These are phyloP conservation scores for Lamprologus tigripictilis DNA, from an alignment of 2,113 vertebrate species.

Conservation along the genomic window DNA sequence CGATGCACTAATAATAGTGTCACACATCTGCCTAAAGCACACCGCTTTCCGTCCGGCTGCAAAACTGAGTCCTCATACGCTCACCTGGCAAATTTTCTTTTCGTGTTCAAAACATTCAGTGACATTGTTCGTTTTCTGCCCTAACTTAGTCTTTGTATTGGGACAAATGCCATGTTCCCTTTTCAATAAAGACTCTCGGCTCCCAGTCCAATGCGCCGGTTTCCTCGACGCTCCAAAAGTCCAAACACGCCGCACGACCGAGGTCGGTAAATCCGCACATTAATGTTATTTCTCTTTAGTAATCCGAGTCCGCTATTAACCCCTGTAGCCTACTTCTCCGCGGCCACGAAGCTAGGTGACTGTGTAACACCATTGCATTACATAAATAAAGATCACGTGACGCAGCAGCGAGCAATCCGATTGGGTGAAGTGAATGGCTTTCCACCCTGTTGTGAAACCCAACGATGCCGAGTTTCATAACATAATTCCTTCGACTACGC, in stretches of 20 bases:
- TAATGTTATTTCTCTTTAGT: background rate
- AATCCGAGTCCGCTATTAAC: background rate
- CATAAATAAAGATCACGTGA: slow-evolving; percentile 76
- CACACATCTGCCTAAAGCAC: background rate
- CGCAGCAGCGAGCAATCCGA: background rate
- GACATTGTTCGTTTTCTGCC: background rate
- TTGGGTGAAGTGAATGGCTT: slow-evolving; percentile 49
- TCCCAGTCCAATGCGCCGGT: background rate
- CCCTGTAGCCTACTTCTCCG: background rate
- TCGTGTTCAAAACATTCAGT: background rate
- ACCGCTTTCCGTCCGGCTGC: background rate
- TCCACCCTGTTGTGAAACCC: slow-evolving; percentile 73
- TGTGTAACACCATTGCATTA: slow-evolving; percentile 64
- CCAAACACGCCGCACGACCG: background rate
- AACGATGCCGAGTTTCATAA: slow-evolving; percentile 68
- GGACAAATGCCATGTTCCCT: slow-evolving; percentile 10
- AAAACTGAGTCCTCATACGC: background rate
- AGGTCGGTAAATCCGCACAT: background rate
- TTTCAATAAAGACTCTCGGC: background rate
- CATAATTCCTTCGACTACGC: slow-evolving; percentile 19
- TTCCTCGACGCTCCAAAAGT: background rate
- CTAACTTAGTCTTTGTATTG: slow-evolving; percentile 15
- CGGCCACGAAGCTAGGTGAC: slow-evolving; percentile 15
- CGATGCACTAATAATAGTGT: background rate
- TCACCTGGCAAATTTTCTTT: background rate